Evolutionary conservation across 2,113 vertebrate species (phyloP), one percentile per base, ranked within the genome.

Genomic region (Perognathus longimembris): DNA sequence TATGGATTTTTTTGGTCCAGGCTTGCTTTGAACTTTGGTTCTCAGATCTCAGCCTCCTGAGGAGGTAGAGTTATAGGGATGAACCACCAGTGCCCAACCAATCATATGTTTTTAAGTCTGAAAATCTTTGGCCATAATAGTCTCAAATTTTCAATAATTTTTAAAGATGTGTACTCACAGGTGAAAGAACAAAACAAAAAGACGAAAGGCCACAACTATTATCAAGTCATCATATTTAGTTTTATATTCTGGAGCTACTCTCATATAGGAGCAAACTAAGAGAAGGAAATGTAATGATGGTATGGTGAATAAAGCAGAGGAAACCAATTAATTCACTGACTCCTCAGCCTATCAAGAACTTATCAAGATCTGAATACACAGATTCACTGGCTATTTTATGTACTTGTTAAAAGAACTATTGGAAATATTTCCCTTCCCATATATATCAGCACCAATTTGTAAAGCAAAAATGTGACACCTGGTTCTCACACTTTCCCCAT

Each of bases 401-500:
- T 74, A 28, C 66, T 80, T 70, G 93, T 94, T 50, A 59, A 76
- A 92, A 92, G 87, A 82, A 89, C 82, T 71, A 94, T 76, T 84
- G 77, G 92, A 94, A 70, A 86, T 77, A 67, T 97, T 85, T 91
- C 89, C 85, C 93, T 82, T 92, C 78, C 88, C 10, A 80, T 94
- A 69, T 87, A 67, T 50, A 91, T 90, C 77, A 92, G 76, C 14
- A 5, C 67, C 88, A 91, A 71, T 92, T 92, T 94, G 50, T 71
- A 75, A 64, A 50, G 36, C 30, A 81, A 93, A 87, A 36, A 90
- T 57, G 61, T 88, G 75, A 36, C 30, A 89, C 22, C 45, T 45
- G 28, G n/a, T 79, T 89, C 34, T 87, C 32, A 42, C 40, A n/a
- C 67, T 85, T 88, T 93, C 90, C 79, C 28, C 40, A 80, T 40